phyloP scores from a whole-genome alignment of 2,797 vertebrate species.

The Rhyacichthys aspro region DNA sequence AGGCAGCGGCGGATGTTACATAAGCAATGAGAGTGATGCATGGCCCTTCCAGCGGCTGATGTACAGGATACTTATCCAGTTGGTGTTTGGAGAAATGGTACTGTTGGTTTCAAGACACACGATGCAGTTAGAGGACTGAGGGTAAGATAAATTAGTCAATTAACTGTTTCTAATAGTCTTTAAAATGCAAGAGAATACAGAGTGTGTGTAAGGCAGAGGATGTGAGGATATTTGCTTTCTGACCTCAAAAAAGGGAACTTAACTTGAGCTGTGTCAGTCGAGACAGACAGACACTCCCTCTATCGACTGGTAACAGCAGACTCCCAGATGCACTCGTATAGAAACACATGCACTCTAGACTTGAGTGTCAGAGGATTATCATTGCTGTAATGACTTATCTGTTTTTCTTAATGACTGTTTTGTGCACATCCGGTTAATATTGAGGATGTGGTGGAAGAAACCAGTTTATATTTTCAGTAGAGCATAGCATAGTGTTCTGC shows the following conservation, averaged over 20 bases:
- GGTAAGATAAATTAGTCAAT: conserved; percentile 37
- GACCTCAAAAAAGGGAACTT: conserved; percentile 67
- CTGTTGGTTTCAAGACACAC: conserved; percentile 57
- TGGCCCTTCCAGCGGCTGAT: conserved; percentile 76
- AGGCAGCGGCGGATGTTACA: conserved; percentile 41
- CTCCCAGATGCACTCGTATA: conserved; percentile 34
- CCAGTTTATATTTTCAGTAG: conserved; percentile 4
- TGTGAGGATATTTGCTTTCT: conserved; percentile 63
- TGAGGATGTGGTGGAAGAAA: conserved; percentile 13
- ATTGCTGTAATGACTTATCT: conserved; percentile 3
- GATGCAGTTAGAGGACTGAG: conserved; percentile 29
- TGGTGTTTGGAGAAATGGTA: conserved; percentile 58
- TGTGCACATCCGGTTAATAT: conserved; percentile 14
- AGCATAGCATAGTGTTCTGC: conserved; percentile 47
- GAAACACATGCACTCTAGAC: conserved; percentile 6
- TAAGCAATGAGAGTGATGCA: conserved; percentile 76
- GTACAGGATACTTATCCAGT: conserved; percentile 75
- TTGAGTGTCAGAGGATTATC: conserved; percentile 6
- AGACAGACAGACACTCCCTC: conserved; percentile 67
- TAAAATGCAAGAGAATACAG: conserved; percentile 5
- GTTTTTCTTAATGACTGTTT: conserved; percentile 40
- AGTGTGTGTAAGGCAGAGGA: conserved; percentile 23
- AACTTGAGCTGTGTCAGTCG: conserved; percentile 57
- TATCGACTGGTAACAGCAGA: conserved; percentile 76
- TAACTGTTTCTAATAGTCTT: conserved; percentile 41